Conservation (phyloP, 2,888 invertebrate species). For the Polia nebulosa region DNA sequence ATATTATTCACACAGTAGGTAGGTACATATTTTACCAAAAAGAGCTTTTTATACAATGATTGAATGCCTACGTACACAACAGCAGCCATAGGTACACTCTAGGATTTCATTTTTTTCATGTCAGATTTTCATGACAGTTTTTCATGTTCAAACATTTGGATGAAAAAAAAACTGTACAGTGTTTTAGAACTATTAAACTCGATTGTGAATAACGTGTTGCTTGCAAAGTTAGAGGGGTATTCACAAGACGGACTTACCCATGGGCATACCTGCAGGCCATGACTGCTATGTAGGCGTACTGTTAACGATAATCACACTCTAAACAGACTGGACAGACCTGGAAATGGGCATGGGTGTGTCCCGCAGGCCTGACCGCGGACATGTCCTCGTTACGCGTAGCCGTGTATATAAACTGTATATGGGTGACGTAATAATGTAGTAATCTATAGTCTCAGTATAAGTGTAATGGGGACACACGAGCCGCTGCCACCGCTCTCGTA, state of each 20-base stretch:
- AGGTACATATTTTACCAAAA: not conserved
- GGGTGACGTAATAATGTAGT: no score
- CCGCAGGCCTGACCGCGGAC: no score
- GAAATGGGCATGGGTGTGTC: no score
- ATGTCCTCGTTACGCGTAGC: no score
- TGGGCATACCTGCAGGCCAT: not conserved
- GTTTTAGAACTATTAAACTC: not conserved
- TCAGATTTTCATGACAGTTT: no score
- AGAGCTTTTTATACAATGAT: not conserved
- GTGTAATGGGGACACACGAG: slow-evolving; percentile 55
- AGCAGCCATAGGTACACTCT: not conserved
- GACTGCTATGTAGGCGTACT: not conserved
- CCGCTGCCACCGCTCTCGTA: slow-evolving; percentile 50
- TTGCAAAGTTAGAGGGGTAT: not conserved
- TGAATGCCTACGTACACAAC: not conserved
- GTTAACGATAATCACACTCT: not conserved
- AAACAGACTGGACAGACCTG: no score
- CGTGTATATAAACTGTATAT: no score
- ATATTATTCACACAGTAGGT: not conserved
- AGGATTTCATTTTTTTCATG: no score
- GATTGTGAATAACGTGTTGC: not conserved
- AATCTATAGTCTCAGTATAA: slow-evolving; percentile 75
- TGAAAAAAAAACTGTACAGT: not conserved
- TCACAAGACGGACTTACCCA: not conserved
- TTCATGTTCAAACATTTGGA: not conserved